Evolutionary conservation across 2,888 invertebrate species (phyloP).

Genomic region (Augochlorella aurata): DNA sequence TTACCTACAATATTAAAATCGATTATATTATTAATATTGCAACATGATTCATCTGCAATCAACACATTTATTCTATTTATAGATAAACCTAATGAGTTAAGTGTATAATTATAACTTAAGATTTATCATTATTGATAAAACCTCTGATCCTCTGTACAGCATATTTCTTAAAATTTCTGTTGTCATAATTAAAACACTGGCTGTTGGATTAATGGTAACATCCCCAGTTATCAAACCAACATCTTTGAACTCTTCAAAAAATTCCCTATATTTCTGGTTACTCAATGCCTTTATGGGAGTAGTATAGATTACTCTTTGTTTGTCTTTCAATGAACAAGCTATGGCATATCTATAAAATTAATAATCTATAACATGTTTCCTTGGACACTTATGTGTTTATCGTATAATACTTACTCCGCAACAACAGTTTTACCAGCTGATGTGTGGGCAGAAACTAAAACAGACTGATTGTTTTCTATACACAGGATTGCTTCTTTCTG

Average conservation of each 20-base stretch:
- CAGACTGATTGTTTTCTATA: conserved; percentile 98
- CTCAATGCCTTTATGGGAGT: conserved; percentile 99
- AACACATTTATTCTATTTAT: background rate
- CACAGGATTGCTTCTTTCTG: conserved; percentile 98
- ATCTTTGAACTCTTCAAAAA: conserved; percentile 98
- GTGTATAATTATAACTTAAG: background rate
- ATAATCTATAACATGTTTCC: background rate
- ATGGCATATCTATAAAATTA: conserved; percentile 90
- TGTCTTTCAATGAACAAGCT: conserved; percentile 94
- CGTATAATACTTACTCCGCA: conserved; percentile 90
- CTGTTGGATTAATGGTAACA: conserved; percentile 99
- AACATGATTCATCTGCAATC: background rate
- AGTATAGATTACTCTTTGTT: conserved; percentile 99
- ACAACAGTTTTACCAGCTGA: conserved; percentile 99
- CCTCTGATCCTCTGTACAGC: conserved; percentile 98
- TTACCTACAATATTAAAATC: conserved; percentile 83
- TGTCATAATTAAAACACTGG: conserved; percentile 99
- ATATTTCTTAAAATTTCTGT: conserved; percentile 99
- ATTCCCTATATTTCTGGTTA: conserved; percentile 99
- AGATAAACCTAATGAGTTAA: background rate
- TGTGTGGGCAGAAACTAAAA: conserved; percentile 99
- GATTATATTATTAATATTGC: conserved; percentile 1
- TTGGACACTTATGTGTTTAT: background rate
- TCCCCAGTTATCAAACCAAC: conserved; percentile 99
- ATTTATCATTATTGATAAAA: conserved; percentile 40